Base-by-base conservation (phyloP, 2,113 vertebrate genomes). In the Syrmaticus mikado region DNA sequence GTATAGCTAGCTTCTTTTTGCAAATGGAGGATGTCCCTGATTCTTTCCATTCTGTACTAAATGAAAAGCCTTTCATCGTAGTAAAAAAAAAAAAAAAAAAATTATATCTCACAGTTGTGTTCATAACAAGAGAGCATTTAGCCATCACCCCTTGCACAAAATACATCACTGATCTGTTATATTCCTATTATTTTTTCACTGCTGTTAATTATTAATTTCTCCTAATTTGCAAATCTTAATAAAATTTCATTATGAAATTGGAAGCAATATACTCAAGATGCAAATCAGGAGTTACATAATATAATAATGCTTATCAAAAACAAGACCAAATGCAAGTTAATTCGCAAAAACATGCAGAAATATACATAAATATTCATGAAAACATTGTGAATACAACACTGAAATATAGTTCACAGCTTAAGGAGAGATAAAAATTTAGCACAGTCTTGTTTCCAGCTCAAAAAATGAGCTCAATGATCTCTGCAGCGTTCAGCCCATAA, bases 351-450 rank as follows among this genome's bases (percentile, higher is more conserved):
- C 13, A 62, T 53, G 40, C 53, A 57, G n/a, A 40, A 50, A 74
- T 66, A 71, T 89, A 94, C 41, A 96, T 85, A 92, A 92, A 85
- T 86, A 92, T 34, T 95, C 74, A 95, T 17, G 76, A 96, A 95
- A 64, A 91, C 43, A 93, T 62, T 6, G 91, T 78, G 17, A 95
- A 89, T 68, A 27, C 52, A 94, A 92, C 58, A 96, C 65, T 75
- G 55, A 60, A 95, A 85, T 90, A 76, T 27, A 83, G 90, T 96
- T 98, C 98, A 98, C 96, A 98, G 97, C 73, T 97, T 97, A 88
- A 91, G 21, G 61, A 95, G 83, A 85, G 64, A 76, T 6, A 87
- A 58, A 93, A 7, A 24, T n/a, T 77, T 76, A 75, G 77, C 32
- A 62, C 17, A 90, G 80, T 68, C 82, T 93, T 89, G 38, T 82